A percentile compares a stretch with the other conserved stretches of the same genome.
Conservation (phyloP, 2,888 invertebrate genomes). For the Drosophila colorata region DNA sequence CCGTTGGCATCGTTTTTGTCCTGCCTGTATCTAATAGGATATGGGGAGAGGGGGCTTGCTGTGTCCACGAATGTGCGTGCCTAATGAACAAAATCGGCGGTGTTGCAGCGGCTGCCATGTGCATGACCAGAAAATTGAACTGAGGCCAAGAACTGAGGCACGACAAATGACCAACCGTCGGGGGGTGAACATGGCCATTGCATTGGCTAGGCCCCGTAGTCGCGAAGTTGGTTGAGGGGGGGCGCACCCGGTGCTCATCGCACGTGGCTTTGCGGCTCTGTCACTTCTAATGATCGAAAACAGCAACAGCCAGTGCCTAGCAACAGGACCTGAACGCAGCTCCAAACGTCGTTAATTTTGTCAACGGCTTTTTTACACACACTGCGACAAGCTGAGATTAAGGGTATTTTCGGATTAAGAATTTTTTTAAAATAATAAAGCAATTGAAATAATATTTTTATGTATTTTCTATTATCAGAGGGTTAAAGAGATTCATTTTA, state of each 20-base stretch:
- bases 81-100: constrained; percentile 78
- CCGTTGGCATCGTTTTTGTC: constrained; percentile 27
- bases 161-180: constrained; percentile 69
- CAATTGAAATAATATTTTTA: no score
- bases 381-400: no score
- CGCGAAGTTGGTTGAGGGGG: neutral
- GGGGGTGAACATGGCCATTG: neutral
- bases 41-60: constrained; percentile 2
- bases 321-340: constrained; percentile 16
- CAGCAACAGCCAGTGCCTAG: constrained; percentile 17
- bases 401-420: neutral
- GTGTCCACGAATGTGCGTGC: constrained; percentile 68
- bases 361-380: neutral
- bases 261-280: constrained; percentile 61
- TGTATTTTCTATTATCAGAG: no score
- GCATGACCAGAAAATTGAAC: constrained; percentile 81
- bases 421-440: no score
- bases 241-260: neutral
- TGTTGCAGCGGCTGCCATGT: constrained; percentile 68
- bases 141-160: constrained; percentile 66
- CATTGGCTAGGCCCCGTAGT: no score
- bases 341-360: constrained; percentile 34
- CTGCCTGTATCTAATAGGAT: neutral
- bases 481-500: no score
- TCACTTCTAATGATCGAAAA: constrained; percentile 74